Conservation (phyloP, 2,888 invertebrate genomes). For the Spodoptera exigua region DNA sequence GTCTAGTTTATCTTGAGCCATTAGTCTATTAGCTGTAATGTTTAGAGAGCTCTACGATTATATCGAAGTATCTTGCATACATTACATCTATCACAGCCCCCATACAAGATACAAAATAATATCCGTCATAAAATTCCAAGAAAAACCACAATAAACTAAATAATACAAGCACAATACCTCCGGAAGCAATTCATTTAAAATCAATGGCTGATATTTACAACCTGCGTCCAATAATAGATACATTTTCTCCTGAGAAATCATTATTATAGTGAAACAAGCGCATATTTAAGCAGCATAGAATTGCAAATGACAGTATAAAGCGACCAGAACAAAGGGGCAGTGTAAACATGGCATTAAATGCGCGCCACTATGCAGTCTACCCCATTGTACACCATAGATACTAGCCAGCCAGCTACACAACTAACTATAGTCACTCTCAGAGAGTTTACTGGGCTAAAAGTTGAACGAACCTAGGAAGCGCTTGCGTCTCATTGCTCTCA, state of each 20-base stretch:
- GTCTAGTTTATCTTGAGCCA: slow-evolving; percentile 21
- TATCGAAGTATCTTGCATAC: background rate
- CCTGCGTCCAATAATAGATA: slow-evolving; percentile 30
- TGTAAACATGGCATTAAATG: slow-evolving; percentile 71
- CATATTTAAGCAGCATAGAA: slow-evolving; percentile 55
- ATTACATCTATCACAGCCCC: slow-evolving; percentile 1
- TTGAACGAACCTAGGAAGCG: slow-evolving; percentile 87
- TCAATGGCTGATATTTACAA: slow-evolving; percentile 33
- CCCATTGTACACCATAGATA: slow-evolving; percentile 67
- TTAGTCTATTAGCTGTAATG: slow-evolving; percentile 12
- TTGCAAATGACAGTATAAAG: slow-evolving; percentile 63
- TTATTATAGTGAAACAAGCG: slow-evolving; percentile 44
- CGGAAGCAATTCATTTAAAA: slow-evolving; percentile 35
- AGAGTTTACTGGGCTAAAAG: slow-evolving; percentile 90
- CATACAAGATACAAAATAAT: too few species aligned
- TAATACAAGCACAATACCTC: slow-evolving; percentile 16
- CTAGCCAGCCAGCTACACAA: slow-evolving; percentile 58
- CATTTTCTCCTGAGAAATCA: slow-evolving; percentile 43
- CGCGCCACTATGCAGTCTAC: slow-evolving; percentile 67
- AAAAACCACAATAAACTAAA: slow-evolving; percentile 11
- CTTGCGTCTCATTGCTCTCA: slow-evolving; percentile 82
- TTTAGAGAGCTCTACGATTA: slow-evolving; percentile 1
- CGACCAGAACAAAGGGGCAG: slow-evolving; percentile 71
- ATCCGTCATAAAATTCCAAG: slow-evolving; percentile 6
- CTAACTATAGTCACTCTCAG: slow-evolving; percentile 74